Evolutionary conservation across 1,140 invertebrate genomes (phyloP).

Genomic region (Branchinecta lynchi): DNA sequence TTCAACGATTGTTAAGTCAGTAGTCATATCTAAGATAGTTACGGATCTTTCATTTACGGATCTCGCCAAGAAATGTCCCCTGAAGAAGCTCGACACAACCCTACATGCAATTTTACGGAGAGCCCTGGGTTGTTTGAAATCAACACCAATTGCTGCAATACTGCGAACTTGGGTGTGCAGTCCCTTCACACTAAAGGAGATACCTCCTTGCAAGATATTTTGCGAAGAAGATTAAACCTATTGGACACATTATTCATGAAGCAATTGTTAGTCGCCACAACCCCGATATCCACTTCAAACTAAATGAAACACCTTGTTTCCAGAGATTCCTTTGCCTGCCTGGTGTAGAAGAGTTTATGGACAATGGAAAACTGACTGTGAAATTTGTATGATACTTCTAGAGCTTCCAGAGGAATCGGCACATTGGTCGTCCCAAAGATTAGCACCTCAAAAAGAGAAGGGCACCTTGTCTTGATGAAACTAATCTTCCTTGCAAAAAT

Average conservation of each 20-base stretch:
- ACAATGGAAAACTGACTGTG: neutral
- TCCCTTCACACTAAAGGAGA: constrained; percentile 5
- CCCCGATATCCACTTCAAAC: constrained; percentile 8
- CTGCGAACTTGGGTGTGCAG: neutral
- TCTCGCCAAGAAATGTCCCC: constrained; percentile 8
- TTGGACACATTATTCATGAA: neutral
- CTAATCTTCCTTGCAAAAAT: no score
- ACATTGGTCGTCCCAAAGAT: no score
- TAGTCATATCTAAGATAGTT: no score
- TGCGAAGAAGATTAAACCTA: neutral
- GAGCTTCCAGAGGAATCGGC: neutral
- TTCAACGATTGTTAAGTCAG: no score
- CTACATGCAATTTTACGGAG: constrained; percentile 5
- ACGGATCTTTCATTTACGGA: neutral
- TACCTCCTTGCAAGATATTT: constrained; percentile 10
- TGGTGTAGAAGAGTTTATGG: no score
- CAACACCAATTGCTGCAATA: neutral
- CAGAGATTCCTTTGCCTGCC: neutral
- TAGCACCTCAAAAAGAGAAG: no score
- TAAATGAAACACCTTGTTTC: neutral
- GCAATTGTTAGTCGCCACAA: constrained; percentile 4
- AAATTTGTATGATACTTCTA: neutral
- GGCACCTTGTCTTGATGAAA: no score
- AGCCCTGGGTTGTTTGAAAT: neutral
- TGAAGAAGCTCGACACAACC: constrained; percentile 5